Conservation (phyloP, 2,797 vertebrate genomes). For the Melanotaenia trifasciata region DNA sequence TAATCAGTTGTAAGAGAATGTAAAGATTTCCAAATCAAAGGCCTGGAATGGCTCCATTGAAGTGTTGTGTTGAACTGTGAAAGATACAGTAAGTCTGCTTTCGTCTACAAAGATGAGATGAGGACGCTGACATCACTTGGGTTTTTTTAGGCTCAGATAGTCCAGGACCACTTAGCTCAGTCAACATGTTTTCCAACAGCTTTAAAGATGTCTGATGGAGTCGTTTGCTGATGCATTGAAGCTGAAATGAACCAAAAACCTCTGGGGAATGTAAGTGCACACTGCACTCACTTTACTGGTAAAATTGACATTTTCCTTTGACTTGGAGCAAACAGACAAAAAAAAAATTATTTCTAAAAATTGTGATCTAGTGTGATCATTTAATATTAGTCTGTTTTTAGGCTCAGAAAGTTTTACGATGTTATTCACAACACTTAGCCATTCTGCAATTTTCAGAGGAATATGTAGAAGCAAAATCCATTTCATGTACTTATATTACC, state of each 20-base stretch:
- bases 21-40: not conserved
- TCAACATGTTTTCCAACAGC: conserved; percentile 8
- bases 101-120: conserved; percentile 15
- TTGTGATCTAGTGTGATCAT: not conserved
- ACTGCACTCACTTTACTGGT: not conserved
- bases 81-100: conserved; percentile 4
- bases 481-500: conserved; percentile 24
- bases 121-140: conserved; percentile 18
- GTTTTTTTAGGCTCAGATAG: not conserved
- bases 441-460: conserved; percentile 14
- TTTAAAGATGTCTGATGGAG: conserved; percentile 28
- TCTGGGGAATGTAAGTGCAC: not conserved
- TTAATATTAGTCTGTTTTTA: not conserved
- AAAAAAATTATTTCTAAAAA: not conserved
- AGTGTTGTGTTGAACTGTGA: conserved; percentile 13
- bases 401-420: not conserved
- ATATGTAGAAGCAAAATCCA: conserved; percentile 16
- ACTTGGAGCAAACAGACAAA: not conserved
- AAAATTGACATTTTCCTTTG: conserved; percentile 5
- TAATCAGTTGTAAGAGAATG: conserved; percentile 24
- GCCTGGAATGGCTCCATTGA: conserved; percentile 2
- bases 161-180: not conserved
- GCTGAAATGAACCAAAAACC: not conserved
- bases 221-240: not conserved
- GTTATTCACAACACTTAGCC: not conserved